Base-by-base conservation (phyloP, 2,797 vertebrate genomes). In the Salmo trutta region DNA sequence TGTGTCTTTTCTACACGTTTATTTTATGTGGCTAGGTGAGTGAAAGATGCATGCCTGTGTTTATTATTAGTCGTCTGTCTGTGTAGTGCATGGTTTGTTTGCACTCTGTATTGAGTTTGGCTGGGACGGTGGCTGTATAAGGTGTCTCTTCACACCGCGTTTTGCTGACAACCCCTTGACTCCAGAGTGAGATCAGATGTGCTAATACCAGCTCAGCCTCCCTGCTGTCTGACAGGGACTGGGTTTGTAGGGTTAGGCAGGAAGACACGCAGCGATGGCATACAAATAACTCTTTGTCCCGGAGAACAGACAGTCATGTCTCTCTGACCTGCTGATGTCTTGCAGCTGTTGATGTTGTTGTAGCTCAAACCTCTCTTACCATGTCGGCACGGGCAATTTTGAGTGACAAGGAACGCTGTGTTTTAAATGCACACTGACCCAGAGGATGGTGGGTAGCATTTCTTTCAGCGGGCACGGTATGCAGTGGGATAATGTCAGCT, bases 111-210 rank as follows among this genome's bases (percentile, higher is more conserved):
- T 80, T 1, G 70, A 41, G 76, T 89, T 87, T 84, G 80, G 77
- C 78, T 78, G 68, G 72, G 47, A 62, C 75, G 78, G 79, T 77
- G 41, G 75, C 81, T 82, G 84, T 88, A 85, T 87, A 79, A 83
- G 83, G 73, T 91, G 88, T 88, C 86, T 59, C 56, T 8, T 59
- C n/a, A 59, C 56, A 19, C 17, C 5, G 56, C 6, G 19, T n/a
- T 59, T 59, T 1, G 56, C 71, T 21, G 56, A 59, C 56, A 59
- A 14, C 41, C 10, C 41, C 41, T 47, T 47, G 12, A 47, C 41
- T 47, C 41, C 10, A 15, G 29, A 17, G 67, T 36, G 33, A 15
- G 70, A 47, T 10, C 14, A 15, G 64, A 66, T n/a, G 56, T 59
- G 16, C 56, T 7, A 7, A 59, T 59, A 19, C 56, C 56, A 59